Evolutionary conservation across 2,888 invertebrate species (phyloP), one percentile per base, ranked within the genome.

Genomic region (Heliothis peltigera): DNA sequence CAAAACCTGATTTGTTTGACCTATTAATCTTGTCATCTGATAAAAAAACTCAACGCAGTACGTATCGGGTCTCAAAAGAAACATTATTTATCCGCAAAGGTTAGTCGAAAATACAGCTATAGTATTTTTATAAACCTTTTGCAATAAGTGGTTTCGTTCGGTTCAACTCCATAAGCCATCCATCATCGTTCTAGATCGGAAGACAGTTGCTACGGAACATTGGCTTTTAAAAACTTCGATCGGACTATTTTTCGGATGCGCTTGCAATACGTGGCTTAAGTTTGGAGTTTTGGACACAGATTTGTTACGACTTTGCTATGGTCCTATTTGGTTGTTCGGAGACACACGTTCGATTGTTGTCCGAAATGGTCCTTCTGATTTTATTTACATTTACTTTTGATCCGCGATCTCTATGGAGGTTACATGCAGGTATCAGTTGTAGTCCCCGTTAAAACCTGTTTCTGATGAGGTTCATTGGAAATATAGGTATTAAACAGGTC

Each of bases 381-480:
- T 3, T 21, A 44, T 47, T 21, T 46, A 19, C n/a, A 12, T 12
- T 19, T 12, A 22, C 15, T 25, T 6, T 59, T 42, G 22, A n/a
- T 22, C 39, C 22, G 58, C 59, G 53, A 62, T 62, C 61, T 70
- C 55, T 77, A 65, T 69, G 61, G 63, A 69, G 77, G 62, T 67
- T 73, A 52, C 53, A 64, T 57, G 56, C 65, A 64, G 65, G 60
- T 64, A 73, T 65, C 59, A 76, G 48, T 70, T 64, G 59, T 57
- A 73, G 35, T 53, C 66, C 75, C 78, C 78, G 78, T 70, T 78
- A 70, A 68, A 80, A 80, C 78, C 67, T 52, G 78, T 80, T 78
- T 64, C 54, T 63, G 67, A 74, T 78, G 60, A 77, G 69, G 53
- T 57, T 51, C 19, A 17, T 57, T 54, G 46, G 55, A 58, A 64